These are phyloP conservation scores for Meiosimyza platycephala DNA, from an alignment of 2,888 invertebrate genomes.

Conservation along the genomic window DNA sequence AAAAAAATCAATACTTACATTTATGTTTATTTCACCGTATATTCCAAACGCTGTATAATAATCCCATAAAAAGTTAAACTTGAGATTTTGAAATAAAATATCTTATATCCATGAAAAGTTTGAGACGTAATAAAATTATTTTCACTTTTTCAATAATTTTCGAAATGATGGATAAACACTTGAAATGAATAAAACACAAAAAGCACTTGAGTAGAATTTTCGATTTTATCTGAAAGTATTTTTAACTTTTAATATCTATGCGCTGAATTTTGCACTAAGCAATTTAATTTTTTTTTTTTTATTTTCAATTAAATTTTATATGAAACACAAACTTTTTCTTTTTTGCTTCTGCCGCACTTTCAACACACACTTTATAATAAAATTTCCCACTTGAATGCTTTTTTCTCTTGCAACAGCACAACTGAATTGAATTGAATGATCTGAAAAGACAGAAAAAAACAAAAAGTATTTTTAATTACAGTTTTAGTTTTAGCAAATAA, in stretches of 20 bases:
- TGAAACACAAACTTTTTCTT: not conserved
- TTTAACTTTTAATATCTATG: not conserved
- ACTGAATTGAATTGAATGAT: slow-evolving; percentile 12
- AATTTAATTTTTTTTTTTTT: not conserved
- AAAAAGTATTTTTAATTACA: slow-evolving; percentile 55
- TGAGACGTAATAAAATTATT: not conserved
- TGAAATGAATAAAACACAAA: slow-evolving; percentile 4
- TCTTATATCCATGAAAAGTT: not conserved
- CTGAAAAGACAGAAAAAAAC: slow-evolving; percentile 31
- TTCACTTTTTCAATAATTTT: not conserved
- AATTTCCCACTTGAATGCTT: not conserved
- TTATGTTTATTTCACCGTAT: slow-evolving; percentile 13
- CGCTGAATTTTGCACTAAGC: not conserved
- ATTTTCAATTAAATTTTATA: not conserved
- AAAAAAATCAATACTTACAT: not conserved
- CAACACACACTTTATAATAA: not conserved
- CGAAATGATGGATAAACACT: slow-evolving; percentile 6
- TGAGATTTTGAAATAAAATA: not conserved
- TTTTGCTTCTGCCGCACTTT: not conserved
- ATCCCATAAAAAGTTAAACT: not conserved
- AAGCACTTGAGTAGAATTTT: slow-evolving; percentile 17
- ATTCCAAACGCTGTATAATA: not conserved
- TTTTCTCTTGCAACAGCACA: slow-evolving; percentile 9
- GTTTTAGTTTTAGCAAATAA: slow-evolving; percentile 56
- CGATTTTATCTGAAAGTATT: not conserved